Evolutionary conservation across 1,140 invertebrate species (phyloP), one percentile per base, ranked within the genome.

Genomic region (Ooceraea biroi): DNA sequence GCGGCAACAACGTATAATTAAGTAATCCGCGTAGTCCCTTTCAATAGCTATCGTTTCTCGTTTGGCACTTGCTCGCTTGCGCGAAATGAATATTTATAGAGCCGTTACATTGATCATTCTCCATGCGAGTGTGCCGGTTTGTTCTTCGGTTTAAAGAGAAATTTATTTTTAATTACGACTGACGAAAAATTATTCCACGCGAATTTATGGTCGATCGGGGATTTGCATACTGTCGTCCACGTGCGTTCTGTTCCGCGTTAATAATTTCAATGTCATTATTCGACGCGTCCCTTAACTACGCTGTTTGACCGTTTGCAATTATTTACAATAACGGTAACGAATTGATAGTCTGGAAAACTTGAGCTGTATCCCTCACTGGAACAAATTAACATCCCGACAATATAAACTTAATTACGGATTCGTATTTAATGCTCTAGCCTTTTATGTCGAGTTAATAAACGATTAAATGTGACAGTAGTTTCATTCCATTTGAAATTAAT

Each of bases 1-100:
- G 36, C 12, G 25, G 57, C 65, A 73, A 84, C 85, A 88, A 87
- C 85, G 66, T 87, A 65, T 86, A 87, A 88, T 88, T 88, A 88
- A 88, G 86, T 87, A 82, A 87, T 65, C 83, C 74, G 30, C 50
- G 66, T 80, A n/a, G n/a, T 44, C 41, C 63, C 69, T 69, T 69
- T 11, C 48, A 30, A 78, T 73, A 63, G 85, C 50, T 66, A 58
- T 48, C 52, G 57, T 36, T 86, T 50, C 58, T 69, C 25, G 50
- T 65, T 84, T 68, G 73, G 74, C 83, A 68, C 27, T 61, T 55
- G 63, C 55, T 69, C n/a, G 36, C 69, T 36, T 36, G 58, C 17
- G 19, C 48, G 58, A 77, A 84, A 87, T 87, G 86, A 87, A 88
- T 87, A 87, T 87, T 87, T 84, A 78, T 76, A 71, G 65, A 57